These are phyloP conservation scores for Apamea monoglypha DNA, from an alignment of 2,888 invertebrate genomes.

Conservation along the genomic window DNA sequence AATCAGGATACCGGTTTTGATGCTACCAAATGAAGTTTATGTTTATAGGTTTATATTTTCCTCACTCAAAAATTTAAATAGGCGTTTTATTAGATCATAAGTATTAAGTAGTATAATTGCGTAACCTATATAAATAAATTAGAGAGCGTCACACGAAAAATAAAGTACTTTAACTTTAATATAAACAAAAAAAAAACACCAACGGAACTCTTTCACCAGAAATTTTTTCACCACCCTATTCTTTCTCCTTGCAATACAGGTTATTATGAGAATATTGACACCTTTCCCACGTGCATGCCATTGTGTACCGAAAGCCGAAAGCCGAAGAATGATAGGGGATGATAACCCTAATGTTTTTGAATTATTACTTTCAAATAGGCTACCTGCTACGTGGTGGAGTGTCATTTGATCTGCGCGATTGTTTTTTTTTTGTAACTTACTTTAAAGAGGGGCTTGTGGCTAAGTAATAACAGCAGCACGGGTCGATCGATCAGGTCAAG, in stretches of 20 bases:
- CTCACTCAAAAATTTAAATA: not conserved
- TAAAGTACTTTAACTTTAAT: not conserved
- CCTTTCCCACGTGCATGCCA: constrained; percentile 57
- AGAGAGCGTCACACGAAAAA: not conserved
- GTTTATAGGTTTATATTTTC: not conserved
- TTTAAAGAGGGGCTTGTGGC: not conserved
- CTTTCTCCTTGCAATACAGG: constrained; percentile 31
- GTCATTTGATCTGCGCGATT: constrained; percentile 16
- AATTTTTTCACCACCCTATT: constrained; percentile 24
- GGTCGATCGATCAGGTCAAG: too few species aligned
- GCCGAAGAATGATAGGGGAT: constrained; percentile 40
- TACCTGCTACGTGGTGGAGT: constrained; percentile 39
- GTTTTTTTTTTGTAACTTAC: not conserved
- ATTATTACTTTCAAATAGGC: constrained; percentile 53
- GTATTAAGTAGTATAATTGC: not conserved
- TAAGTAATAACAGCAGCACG: too few species aligned
- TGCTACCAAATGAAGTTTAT: not conserved
- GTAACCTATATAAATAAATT: not conserved
- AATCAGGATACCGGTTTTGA: not conserved
- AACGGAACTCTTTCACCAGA: constrained; percentile 40
- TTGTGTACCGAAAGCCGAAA: constrained; percentile 33
- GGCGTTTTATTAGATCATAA: too few species aligned
- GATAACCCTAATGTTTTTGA: constrained; percentile 52
- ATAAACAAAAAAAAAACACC: not conserved
- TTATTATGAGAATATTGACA: constrained; percentile 63